Evolutionary conservation across 1,140 invertebrate genomes (phyloP).

Genomic region (Cydia splendana): DNA sequence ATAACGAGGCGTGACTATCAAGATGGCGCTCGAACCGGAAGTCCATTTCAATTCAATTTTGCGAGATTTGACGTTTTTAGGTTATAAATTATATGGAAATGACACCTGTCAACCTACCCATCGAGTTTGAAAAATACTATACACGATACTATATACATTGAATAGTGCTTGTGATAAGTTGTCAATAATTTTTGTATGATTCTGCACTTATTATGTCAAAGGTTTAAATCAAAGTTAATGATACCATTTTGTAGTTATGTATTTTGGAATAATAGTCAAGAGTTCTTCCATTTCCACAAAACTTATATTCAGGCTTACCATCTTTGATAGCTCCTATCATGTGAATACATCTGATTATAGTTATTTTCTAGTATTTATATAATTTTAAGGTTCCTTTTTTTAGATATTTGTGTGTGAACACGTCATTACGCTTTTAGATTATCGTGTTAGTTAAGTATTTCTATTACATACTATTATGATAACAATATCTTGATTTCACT

Average conservation of each 20-base stretch:
- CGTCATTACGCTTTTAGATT: slow-evolving; percentile 25
- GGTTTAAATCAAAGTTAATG: neutral
- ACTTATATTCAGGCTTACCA: slow-evolving; percentile 13
- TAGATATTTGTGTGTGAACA: slow-evolving; percentile 24
- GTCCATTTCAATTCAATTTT: too few species aligned
- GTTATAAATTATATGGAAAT: too few species aligned
- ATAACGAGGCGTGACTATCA: too few species aligned
- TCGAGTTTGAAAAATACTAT: too few species aligned
- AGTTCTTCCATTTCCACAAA: slow-evolving; percentile 14
- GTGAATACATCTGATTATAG: slow-evolving; percentile 10
- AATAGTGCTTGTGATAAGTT: neutral
- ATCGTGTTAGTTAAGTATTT: slow-evolving; percentile 21
- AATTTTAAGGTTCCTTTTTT: slow-evolving; percentile 13
- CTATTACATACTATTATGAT: neutral
- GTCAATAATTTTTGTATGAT: neutral
- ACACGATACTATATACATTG: neutral
- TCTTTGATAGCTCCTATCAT: neutral
- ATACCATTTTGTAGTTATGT: slow-evolving; percentile 4
- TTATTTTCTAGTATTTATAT: slow-evolving; percentile 28
- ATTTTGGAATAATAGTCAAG: slow-evolving; percentile 10
- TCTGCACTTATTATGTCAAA: neutral
- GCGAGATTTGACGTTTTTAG: too few species aligned
- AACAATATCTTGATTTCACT: neutral
- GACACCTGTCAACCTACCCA: too few species aligned
- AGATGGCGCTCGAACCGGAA: too few species aligned